Conservation (phyloP, 2,888 invertebrate genomes). For the Torymus texanus region DNA sequence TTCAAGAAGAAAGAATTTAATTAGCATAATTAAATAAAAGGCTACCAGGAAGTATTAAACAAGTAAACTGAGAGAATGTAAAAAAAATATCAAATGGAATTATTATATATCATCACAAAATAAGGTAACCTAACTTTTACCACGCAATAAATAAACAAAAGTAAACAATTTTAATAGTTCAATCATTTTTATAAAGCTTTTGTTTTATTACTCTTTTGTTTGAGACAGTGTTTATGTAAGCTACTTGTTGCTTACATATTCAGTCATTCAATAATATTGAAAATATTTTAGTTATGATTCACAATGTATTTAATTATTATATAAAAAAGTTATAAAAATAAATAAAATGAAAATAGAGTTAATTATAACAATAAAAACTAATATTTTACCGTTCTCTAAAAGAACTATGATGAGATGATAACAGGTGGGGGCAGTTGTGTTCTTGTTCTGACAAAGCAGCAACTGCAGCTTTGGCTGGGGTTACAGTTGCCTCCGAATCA, state of each 20-base stretch:
- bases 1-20: slow-evolving; percentile 53
- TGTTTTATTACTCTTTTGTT: background rate
- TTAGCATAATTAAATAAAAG: slow-evolving; percentile 60
- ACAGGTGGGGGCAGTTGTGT: slow-evolving; percentile 63
- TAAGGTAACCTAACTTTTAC: background rate
- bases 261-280: no score
- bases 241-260: slow-evolving; percentile 13
- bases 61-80: background rate
- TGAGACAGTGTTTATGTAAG: background rate
- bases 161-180: background rate
- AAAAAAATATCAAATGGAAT: background rate
- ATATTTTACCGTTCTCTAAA: slow-evolving; percentile 71
- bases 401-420: slow-evolving; percentile 63
- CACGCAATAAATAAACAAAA: background rate
- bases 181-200: background rate
- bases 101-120: background rate
- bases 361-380: slow-evolving; percentile 14
- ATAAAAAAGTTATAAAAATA: no score
- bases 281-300: no score
- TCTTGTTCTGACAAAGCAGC: slow-evolving; percentile 70
- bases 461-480: slow-evolving; percentile 79
- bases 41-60: slow-evolving; percentile 20
- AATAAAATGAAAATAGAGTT: background rate
- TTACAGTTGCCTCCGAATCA: slow-evolving; percentile 81
- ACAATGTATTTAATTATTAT: no score